Conservation (phyloP, 2,113 vertebrate genomes). For the Strix uralensis region DNA sequence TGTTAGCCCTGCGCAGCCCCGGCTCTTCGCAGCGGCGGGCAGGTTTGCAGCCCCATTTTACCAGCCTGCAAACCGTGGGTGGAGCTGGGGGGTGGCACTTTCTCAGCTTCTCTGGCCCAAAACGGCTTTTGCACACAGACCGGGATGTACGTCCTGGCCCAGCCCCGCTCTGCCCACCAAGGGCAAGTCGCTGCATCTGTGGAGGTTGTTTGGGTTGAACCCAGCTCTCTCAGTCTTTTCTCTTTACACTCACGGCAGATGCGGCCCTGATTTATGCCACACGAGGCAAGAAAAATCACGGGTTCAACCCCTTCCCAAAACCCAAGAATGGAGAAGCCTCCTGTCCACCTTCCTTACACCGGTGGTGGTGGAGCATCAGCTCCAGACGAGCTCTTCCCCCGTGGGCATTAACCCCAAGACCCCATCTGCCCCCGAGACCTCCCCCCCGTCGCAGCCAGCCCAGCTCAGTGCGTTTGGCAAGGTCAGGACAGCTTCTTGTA, state of each 20-base stretch:
- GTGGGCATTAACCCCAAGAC: accelerated
- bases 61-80: accelerated
- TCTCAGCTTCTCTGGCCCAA: background rate
- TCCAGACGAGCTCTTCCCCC: background rate
- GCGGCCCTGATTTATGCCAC: background rate
- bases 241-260: accelerated
- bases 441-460: background rate
- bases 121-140: accelerated
- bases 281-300: accelerated
- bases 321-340: background rate
- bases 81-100: background rate
- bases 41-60: background rate
- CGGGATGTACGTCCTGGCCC: accelerated
- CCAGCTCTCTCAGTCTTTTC: accelerated
- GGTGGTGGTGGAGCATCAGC: background rate
- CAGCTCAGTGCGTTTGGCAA: accelerated
- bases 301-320: background rate
- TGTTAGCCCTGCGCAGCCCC: background rate
- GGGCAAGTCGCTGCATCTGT: accelerated
- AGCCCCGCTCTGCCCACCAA: accelerated
- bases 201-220: background rate
- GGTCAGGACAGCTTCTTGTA: too few relatives aligned
- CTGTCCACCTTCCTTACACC: too few relatives aligned
- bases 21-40: accelerated
- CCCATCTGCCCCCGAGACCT: background rate